These are phyloP conservation scores for Macrobrachium rosenbergii DNA, from an alignment of 1,140 invertebrate species.

Conservation along the genomic window DNA sequence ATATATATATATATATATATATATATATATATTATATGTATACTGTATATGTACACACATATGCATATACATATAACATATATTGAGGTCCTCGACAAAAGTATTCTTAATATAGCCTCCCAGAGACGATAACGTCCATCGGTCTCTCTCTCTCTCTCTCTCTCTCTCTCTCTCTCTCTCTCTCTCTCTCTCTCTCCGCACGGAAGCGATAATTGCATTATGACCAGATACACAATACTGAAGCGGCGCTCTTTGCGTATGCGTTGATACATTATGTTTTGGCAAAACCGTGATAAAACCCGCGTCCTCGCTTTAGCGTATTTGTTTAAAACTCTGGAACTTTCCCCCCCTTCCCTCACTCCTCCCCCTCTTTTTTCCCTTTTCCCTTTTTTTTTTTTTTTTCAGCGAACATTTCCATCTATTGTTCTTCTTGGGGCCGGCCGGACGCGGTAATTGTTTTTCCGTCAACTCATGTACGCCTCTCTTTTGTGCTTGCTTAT, in stretches of 20 bases:
- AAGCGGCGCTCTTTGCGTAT: no score
- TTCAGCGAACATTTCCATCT: neutral
- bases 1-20: no score
- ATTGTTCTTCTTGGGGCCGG: neutral
- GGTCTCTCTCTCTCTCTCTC: no score
- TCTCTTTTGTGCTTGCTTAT: neutral
- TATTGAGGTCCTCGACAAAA: no score
- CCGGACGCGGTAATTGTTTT: no score
- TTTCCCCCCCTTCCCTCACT: neutral
- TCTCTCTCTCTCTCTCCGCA: neutral
- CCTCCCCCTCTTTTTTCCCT: neutral
- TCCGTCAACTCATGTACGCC: neutral
- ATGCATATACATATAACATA: neutral
- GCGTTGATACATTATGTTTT: no score
- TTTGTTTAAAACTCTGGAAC: neutral
- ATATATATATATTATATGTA: neutral
- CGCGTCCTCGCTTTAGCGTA: no score
- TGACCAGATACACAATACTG: no score
- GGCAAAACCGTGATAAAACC: no score
- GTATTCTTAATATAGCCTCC: no score
- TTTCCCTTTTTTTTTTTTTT: neutral
- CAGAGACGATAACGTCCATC: no score
- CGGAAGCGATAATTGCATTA: no score
- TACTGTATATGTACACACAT: neutral
- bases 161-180: constrained; percentile 18